Evolutionary conservation across 2,888 invertebrate species (phyloP), one percentile per base, ranked within the genome.

Genomic region (Ichneumoninae sp.): DNA sequence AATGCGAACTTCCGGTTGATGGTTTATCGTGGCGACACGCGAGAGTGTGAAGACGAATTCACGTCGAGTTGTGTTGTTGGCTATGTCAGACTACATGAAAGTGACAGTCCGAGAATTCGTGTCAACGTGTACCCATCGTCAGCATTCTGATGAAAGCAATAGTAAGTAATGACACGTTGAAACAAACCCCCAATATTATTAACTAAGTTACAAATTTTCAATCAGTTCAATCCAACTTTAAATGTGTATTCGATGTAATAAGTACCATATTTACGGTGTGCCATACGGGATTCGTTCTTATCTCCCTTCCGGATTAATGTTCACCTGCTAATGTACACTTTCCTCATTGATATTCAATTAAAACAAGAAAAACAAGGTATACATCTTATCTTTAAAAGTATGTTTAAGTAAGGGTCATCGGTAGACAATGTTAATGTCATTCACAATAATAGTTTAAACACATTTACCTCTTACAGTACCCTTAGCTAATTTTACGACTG

Each of bases 41-140:
- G 30, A 30, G 57, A 57, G 57, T 73, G 50, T 60, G 40, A 30
- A 33, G 63, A 33, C 16, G 63, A 63, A 60, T 76, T 80, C 69
- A 75, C 75, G 52, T 75, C 36, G 74, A 69, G 65, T 70, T 44
- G 8, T 19, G 19, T 52, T 40, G 50, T 80, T 54, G 80, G 71
- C 75, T 40, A 65, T 76, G 75, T 19, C 69, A 8, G n/a, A 76
- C 13, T 81, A 47, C 68, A 71, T 66, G 70, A 81, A 81, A 83
- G 83, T 83, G 80, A 71, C 75, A 83, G 76, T 26, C 70, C 22
- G 50, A 44, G 73, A 30, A 81, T 54, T 77, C 52, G n/a, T 81
- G 80, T 83, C 83, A 83, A 83, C 83, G 83, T 83, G 60, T 63
- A 44, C 50, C 63, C 68, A 33, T 69, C 50, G 33, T 69, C 50